Evolutionary conservation across 2,888 invertebrate genomes (phyloP), one percentile per base, ranked within the genome.

Genomic region (Dasysyrphus tricinctus): DNA sequence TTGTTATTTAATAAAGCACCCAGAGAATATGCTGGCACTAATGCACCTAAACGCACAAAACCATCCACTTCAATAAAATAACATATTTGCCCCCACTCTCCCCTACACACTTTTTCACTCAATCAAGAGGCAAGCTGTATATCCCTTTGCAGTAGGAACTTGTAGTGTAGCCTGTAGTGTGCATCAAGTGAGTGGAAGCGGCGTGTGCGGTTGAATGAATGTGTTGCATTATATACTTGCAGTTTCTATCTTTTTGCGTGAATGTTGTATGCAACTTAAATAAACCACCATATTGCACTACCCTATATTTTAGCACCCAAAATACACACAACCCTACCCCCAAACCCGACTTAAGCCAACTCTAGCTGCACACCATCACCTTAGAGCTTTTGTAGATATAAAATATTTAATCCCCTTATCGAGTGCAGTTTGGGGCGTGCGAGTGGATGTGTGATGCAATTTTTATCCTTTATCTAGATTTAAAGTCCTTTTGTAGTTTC

Each of bases 21-120:
- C 67, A 78, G 74, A 79, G 75, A 82, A 86, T 79, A 82, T 76
- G 79, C 78, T 65, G 75, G 82, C 86, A 86, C 86, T 70, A 86
- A 86, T 82, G 86, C 86, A 86, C 86, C 75, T 72, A 81, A 72
- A 79, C 86, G 86, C 86, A 86, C 86, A 82, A 44, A 75, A 75
- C 75, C 72, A 54, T 56, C 74, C 69, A 69, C 61, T 78, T 61
- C 61, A 78, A 56, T 42, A 57, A 69, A 34, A 34, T 32, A 76
- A 76, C 77, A 73, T 65, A 29, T 67, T 37, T 78, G 37, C n/a
- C 34, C 54, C 51, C 16, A 63, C 39, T 54, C 34, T 37, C 37
- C 74, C 39, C 32, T 37, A 34, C 19, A 34, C 19, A 63, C 37
- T 73, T 37, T 67, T 57, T 49, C 73, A 84, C 57, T 70, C 56